Evolutionary conservation across 1,140 invertebrate genomes (phyloP).

Genomic region (Tenebrio molitor): DNA sequence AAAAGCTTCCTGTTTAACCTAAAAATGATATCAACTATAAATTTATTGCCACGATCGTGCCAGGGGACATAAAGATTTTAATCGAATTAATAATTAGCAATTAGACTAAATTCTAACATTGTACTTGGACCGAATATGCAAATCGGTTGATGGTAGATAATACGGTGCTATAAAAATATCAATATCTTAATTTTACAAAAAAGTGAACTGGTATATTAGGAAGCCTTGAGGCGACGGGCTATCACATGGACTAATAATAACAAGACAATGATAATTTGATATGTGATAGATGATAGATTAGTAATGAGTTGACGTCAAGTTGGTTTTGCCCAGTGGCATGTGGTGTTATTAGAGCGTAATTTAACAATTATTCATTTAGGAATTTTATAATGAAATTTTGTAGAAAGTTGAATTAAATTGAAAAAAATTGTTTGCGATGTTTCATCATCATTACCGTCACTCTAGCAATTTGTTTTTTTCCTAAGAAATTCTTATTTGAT

Average conservation of each 20-base stretch:
- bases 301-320: background rate
- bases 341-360: background rate
- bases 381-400: no score
- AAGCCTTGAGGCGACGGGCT: background rate
- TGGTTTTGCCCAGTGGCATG: background rate
- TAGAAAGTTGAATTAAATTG: no score
- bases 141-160: background rate
- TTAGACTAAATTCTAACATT: no score
- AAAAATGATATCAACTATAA: no score
- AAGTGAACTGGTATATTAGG: background rate
- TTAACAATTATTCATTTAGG: background rate
- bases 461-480: no score
- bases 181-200: slow-evolving; percentile 1
- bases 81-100: no score
- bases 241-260: background rate
- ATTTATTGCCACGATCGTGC: no score
- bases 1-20: no score
- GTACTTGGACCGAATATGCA: background rate
- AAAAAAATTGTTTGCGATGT: no score
- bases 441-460: no score
- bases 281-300: slow-evolving; percentile 4
- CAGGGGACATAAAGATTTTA: no score
- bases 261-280: slow-evolving; percentile 2
- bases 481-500: no score
- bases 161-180: background rate